Base-by-base conservation (phyloP, 2,888 invertebrate species). In the Athalia rosae region DNA sequence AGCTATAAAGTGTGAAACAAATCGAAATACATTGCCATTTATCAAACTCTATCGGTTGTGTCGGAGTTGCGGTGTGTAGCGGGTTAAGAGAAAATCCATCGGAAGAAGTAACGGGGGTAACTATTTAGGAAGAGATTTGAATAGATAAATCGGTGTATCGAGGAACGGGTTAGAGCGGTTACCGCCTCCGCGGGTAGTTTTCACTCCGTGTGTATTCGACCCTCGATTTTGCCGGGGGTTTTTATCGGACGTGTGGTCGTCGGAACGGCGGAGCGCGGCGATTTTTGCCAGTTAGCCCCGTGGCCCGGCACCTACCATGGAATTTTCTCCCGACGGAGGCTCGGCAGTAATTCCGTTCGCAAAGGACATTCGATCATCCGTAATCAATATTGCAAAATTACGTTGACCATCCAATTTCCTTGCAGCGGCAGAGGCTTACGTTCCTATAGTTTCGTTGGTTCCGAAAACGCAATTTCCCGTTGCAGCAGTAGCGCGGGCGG, bases 161-260 rank as follows among this genome's bases (percentile, higher is more conserved):
- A n/a, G 9, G 48, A 28, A 61, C 61, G 47, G 61, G n/a, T 6
- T n/a, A 13, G 58, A 45, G n/a, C 56, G 13, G 71, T 71, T 71
- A 71, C 71, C 71, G 13, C 43, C 71, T 61, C 59, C 73, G 28
- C n/a, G 61, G 50, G 48, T 62, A 48, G 74, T 62, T 74, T 62
- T 13, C 74, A 15, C 61, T 15, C 50, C 15, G n/a, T 61, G 61
- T 61, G 74, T 61, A 74, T 62, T 62, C 9, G 47, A 61, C n/a
- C 28, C 45, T n/a, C 7, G 15, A n/a, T 48, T 48, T 28, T 28
- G 15, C 61, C 3, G 45, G 15, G 28, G 62, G 74, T 61, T 61
- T 74, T 61, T 56, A 7, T 50, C 3, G 41, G 43, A 4, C 8
- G 9, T 43, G 11, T n/a, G 45, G 6, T 58, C 71, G 8, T 4